Base-by-base conservation (phyloP, 2,888 invertebrate species). In the Fragum sueziense region DNA sequence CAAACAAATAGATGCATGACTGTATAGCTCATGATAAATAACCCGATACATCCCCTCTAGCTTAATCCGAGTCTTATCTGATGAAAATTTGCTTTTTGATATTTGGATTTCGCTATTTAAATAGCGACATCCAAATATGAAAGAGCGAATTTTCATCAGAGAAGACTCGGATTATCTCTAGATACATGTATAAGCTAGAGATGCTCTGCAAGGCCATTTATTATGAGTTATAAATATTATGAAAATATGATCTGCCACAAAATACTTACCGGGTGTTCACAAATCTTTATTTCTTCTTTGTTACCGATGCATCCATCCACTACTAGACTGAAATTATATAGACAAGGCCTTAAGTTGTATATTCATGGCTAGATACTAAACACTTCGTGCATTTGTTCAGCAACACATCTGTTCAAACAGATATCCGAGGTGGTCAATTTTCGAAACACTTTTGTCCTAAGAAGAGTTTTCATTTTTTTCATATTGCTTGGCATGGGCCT, bases 201-300 rank as follows among this genome's bases (percentile, higher is more conserved):
- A n/a, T n/a, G n/a, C n/a, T n/a, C n/a, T n/a, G n/a, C n/a, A n/a
- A n/a, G n/a, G n/a, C n/a, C n/a, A n/a, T n/a, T n/a, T n/a, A n/a
- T n/a, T n/a, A n/a, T n/a, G n/a, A n/a, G n/a, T 1, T 17, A n/a
- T 47, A 20, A 47, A 17, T n/a, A 3, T 9, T 47, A 3, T 47
- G 20, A 17, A 2, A 47, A 47, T n/a, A 47, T 47, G 17, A n/a
- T 47, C 25, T 54, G n/a, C 1, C 17, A 54, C n/a, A 54, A 25
- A 25, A 22, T 14, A 74, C 75, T 68, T 74, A 82, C 82, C 67
- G 76, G 74, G 1, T 61, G 61, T 57, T 74, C 71, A 41, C 82
- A 82, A 29, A 79, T n/a, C 34, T 76, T 79, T 3, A 76, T 76
- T 57, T 82, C 76, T 47, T 74, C 62, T 22, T 17, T 31, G n/a